Conservation (phyloP, 2,797 vertebrate genomes). For the Decapterus maruadsi region DNA sequence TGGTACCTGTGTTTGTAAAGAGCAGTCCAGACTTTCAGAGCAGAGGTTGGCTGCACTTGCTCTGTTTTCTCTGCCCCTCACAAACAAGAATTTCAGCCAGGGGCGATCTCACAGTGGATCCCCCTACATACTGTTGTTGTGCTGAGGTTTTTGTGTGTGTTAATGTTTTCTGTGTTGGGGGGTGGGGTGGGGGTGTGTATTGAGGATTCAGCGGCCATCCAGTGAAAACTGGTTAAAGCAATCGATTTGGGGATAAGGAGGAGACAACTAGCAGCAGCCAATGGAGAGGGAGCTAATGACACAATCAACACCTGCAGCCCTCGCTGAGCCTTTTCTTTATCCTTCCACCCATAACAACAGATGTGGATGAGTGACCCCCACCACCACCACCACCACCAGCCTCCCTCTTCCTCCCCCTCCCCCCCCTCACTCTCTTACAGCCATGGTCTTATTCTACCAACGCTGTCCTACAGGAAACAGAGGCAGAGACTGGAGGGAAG, state of each 20-base stretch:
- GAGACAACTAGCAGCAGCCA: constrained; percentile 76
- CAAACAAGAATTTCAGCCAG: constrained; percentile 71
- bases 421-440: constrained; percentile 41
- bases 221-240: constrained; percentile 80
- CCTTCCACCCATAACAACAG: constrained; percentile 79
- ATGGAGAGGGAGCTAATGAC: constrained; percentile 82
- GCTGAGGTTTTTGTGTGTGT: constrained; percentile 41
- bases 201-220: constrained; percentile 63
- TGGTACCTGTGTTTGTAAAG: constrained; percentile 46
- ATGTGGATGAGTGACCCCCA: constrained; percentile 83
- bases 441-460: constrained; percentile 51
- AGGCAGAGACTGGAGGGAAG: constrained; percentile 59
- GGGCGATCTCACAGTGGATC: constrained; percentile 62
- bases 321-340: constrained; percentile 76
- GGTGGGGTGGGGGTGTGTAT: background rate
- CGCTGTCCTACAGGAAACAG: constrained; percentile 76
- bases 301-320: constrained; percentile 85
- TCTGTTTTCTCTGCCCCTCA: constrained; percentile 63
- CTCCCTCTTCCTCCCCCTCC: constrained; percentile 45
- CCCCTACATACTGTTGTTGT: constrained; percentile 56
- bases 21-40: constrained; percentile 45
- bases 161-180: constrained; percentile 22
- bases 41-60: constrained; percentile 28
- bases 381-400: constrained; percentile 67
- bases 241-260: constrained; percentile 79